Evolutionary conservation across 2,797 vertebrate species (phyloP), one percentile per base, ranked within the genome.

Genomic region (Natrix natrix): DNA sequence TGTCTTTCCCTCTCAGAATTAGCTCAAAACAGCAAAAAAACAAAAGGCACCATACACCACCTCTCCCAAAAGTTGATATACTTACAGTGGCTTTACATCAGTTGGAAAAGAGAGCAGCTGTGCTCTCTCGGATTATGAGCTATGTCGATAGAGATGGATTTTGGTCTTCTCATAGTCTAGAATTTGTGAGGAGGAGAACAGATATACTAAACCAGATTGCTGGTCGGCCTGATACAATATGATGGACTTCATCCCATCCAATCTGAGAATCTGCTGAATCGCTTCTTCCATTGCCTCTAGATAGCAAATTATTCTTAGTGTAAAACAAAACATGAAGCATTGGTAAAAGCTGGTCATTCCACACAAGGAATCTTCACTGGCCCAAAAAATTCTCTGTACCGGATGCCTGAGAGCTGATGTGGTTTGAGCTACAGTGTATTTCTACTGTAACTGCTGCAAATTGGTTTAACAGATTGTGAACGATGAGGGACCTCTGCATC

Each of bases 1-100:
- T 56, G 7, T 14, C 26, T 32, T 32, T 95, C 95, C 96, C 96
- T 95, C 97, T 97, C 96, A 96, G 94, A 94, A 37, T 86, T 94
- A 5, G 87, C 89, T 91, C 86, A 93, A 89, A 89, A 55, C 83
- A 83, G 55, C 66, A 83, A 78, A 43, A 43, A 91, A 91, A 12
- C 24, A 61, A 83, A 59, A 16, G 32, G 55, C 52, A 13, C 37
- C 78, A 66, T 48, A 48, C 14, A 43, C 11, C 48, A n/a, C 11
- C 24, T 83, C 43, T 24, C 20, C 24, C 2, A 61, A 86, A 88
- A 55, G 10, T n/a, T 7, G 1, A 93, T 61, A 69, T 32, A 56
- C 55, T 78, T n/a, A 10, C 17, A 20, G 37, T 88, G n/a, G 11
- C 91, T 11, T 43, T 83, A 52, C 8, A 16, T n/a, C 59, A 61